Evolutionary conservation across 2,113 vertebrate genomes (phyloP).

Genomic region (Pionites leucogaster): DNA sequence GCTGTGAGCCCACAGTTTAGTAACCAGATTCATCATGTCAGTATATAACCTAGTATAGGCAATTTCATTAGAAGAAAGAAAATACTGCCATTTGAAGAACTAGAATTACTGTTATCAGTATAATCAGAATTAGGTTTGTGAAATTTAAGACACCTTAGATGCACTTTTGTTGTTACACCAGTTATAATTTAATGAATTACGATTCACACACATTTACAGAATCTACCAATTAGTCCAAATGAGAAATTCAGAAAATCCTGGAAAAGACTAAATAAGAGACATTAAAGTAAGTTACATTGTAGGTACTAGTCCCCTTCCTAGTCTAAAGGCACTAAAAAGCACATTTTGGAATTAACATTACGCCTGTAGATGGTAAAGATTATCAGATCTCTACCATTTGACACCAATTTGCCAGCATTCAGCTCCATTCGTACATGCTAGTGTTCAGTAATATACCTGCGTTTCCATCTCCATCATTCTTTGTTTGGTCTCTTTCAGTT

Average conservation of each 20-base stretch:
- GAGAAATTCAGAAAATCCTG: not conserved
- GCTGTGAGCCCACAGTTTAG: not conserved
- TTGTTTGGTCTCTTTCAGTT: slow-evolving; percentile 90
- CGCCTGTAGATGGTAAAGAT: not conserved
- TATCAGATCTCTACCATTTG: not conserved
- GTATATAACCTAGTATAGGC: not conserved
- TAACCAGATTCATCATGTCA: not conserved
- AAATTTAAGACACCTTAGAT: not conserved
- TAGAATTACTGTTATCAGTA: not conserved
- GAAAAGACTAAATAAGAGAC: not conserved
- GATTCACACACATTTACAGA: not conserved
- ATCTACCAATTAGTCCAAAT: not conserved
- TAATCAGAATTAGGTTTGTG: not conserved
- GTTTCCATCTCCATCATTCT: slow-evolving; percentile 95
- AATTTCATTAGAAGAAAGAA: not conserved
- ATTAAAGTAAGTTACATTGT: not conserved
- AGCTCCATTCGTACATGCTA: not conserved
- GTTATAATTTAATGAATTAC: not conserved
- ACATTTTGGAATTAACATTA: not conserved
- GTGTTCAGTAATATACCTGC: slow-evolving; percentile 77
- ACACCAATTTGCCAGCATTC: not conserved
- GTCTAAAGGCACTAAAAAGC: not conserved
- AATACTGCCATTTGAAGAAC: not conserved
- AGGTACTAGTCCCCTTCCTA: not conserved
- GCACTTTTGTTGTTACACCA: not conserved